Percentiles rank a stretch among this genome's conserved stretches.
These are phyloP conservation scores for Drosophila pachea DNA, from an alignment of 1,140 invertebrate genomes.

Conservation along the genomic window DNA sequence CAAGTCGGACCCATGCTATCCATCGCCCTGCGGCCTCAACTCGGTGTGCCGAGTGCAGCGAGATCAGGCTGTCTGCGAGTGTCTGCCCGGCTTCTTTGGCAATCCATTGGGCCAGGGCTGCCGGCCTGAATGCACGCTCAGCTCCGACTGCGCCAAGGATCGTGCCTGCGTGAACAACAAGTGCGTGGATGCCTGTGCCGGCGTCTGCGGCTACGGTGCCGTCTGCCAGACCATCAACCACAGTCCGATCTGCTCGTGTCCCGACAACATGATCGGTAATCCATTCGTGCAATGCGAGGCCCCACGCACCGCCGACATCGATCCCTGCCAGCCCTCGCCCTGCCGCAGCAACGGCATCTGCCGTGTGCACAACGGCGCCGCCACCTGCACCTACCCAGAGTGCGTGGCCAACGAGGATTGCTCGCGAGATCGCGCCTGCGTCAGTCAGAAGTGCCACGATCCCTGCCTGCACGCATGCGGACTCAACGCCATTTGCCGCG, in stretches of 20 bases:
- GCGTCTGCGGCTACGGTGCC: constrained; percentile 83
- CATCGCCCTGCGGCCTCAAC: constrained; percentile 87
- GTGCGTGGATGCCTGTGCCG: constrained; percentile 90
- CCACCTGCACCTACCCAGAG: constrained; percentile 90
- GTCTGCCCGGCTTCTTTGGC: constrained; percentile 86
- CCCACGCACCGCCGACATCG: constrained; percentile 73
- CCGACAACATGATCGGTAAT: constrained; percentile 82
- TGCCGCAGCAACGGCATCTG: constrained; percentile 90
- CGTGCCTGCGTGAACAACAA: constrained; percentile 88
- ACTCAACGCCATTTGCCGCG: constrained; percentile 90
- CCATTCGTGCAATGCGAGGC: constrained; percentile 86
- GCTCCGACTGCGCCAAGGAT: constrained; percentile 88
- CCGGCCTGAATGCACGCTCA: constrained; percentile 88
- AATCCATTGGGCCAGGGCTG: constrained; percentile 88
- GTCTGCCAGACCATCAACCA: constrained; percentile 85
- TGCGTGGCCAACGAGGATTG: constrained; percentile 92
- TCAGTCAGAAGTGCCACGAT: constrained; percentile 88
- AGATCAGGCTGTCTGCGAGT: constrained; percentile 83
- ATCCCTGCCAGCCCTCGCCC: constrained; percentile 90
- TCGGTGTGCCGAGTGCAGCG: constrained; percentile 83
- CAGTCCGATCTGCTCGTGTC: constrained; percentile 88
- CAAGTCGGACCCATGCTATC: constrained; percentile 83
- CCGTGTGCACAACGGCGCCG: constrained; percentile 83
- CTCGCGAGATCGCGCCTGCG: constrained; percentile 88
- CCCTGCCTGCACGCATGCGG: constrained; percentile 90